These are phyloP conservation scores for Saccostrea cuccullata DNA, from an alignment of 1,140 invertebrate species.

Conservation along the genomic window DNA sequence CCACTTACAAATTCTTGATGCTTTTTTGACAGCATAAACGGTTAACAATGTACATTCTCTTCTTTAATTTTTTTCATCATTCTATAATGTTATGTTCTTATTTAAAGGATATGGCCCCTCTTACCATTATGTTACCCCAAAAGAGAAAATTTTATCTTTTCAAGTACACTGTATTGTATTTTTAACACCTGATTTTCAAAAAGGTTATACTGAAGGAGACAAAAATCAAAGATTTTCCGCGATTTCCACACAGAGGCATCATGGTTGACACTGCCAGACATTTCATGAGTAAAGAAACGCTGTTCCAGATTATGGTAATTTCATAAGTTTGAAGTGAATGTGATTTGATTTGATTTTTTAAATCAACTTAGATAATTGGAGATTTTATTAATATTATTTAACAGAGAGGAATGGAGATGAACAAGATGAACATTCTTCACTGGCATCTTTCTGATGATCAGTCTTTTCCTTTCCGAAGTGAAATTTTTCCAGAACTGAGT, in stretches of 20 bases:
- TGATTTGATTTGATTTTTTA: too few relatives aligned
- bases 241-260: slow-evolving; percentile 79
- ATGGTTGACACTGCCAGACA: slow-evolving; percentile 80
- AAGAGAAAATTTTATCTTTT: too few relatives aligned
- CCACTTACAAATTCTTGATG: too few relatives aligned
- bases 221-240: slow-evolving; percentile 67
- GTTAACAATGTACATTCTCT: too few relatives aligned
- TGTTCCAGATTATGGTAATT: slow-evolving; percentile 49
- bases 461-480: slow-evolving; percentile 81
- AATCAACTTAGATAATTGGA: too few relatives aligned
- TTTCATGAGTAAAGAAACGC: slow-evolving; percentile 69
- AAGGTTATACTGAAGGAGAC: neutral
- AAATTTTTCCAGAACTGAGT: slow-evolving; percentile 80
- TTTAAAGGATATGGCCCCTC: too few relatives aligned
- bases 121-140: too few relatives aligned
- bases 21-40: too few relatives aligned
- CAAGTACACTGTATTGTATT: too few relatives aligned
- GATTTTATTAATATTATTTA: too few relatives aligned
- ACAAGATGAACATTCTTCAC: slow-evolving; percentile 81
- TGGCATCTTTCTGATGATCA: slow-evolving; percentile 84
- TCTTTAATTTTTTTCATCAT: too few relatives aligned
- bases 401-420: slow-evolving; percentile 73
- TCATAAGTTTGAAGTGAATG: neutral
- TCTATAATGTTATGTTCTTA: too few relatives aligned
- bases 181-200: neutral